These are phyloP conservation scores for Physella acuta DNA, from an alignment of 1,140 invertebrate genomes.

Conservation along the genomic window DNA sequence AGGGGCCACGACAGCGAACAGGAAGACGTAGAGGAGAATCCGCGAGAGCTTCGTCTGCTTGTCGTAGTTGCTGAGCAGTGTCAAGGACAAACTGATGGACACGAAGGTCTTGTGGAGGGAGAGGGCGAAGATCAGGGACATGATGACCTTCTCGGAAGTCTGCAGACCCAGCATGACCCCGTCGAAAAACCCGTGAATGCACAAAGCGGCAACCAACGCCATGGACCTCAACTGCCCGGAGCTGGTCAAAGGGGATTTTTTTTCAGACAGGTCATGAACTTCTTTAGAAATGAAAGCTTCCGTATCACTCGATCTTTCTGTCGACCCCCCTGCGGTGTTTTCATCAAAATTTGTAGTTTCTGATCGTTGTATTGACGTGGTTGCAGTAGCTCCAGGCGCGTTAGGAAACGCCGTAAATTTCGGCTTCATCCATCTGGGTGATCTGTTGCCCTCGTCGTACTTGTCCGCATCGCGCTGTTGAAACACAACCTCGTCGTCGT, in stretches of 20 bases:
- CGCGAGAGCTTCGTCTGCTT: neutral
- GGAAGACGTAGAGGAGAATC: neutral
- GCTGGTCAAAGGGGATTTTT: neutral
- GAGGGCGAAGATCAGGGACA: conserved; percentile 6
- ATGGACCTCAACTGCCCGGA: neutral
- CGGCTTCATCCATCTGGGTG: neutral
- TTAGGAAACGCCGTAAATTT: neutral
- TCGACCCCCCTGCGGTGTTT: neutral
- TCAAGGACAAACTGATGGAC: conserved; percentile 9
- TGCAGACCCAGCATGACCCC: conserved; percentile 19
- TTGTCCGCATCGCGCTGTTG: neutral
- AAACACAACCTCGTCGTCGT: neutral
- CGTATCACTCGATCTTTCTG: neutral
- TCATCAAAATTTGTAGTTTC: neutral
- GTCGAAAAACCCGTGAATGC: conserved; percentile 20
- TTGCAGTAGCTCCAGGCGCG: neutral
- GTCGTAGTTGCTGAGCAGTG: neutral
- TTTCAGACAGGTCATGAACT: neutral
- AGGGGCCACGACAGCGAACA: conserved; percentile 11
- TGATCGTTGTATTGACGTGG: too few relatives aligned
- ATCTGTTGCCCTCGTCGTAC: neutral
- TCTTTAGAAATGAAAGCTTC: neutral
- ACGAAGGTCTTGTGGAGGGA: conserved; percentile 21
- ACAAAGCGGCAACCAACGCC: conserved; percentile 10
- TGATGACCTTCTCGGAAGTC: neutral